phyloP scores from a whole-genome alignment of 2,113 vertebrate species.

The Syngnathus scovelli region DNA sequence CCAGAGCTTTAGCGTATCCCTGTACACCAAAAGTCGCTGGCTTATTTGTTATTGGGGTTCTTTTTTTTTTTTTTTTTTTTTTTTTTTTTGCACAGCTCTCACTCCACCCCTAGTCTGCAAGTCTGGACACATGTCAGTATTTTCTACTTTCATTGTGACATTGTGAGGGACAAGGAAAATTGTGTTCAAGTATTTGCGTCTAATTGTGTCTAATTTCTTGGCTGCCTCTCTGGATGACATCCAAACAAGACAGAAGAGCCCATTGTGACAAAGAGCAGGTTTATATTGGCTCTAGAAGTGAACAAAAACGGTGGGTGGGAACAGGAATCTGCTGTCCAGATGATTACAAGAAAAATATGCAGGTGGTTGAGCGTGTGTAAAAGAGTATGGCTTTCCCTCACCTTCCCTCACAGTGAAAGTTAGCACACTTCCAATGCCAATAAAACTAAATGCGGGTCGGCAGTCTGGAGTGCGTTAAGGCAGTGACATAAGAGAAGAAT shows the following conservation, averaged over 20 bases:
- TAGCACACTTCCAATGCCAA: constrained; percentile 42
- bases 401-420: constrained; percentile 33
- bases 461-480: constrained; percentile 37
- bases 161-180: constrained; percentile 16
- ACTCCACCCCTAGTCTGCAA: constrained; percentile 22
- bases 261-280: constrained; percentile 39
- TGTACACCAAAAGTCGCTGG: constrained; percentile 22
- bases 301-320: constrained; percentile 6
- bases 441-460: constrained; percentile 46
- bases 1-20: constrained; percentile 38
- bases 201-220: constrained; percentile 33
- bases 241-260: constrained; percentile 10
- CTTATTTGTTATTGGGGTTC: constrained; percentile 19
- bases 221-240: constrained; percentile 32
- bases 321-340: constrained; percentile 49
- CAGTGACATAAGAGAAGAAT: constrained; percentile 34
- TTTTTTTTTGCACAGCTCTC: constrained; percentile 50
- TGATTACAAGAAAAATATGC: constrained; percentile 50
- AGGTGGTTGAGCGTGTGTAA: constrained; percentile 42
- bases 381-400: constrained; percentile 32
- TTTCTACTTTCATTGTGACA: constrained; percentile 37
- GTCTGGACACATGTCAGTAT: constrained; percentile 55
- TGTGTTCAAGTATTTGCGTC: constrained; percentile 8
- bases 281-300: constrained; percentile 34
- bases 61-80: constrained; percentile 54